Base-by-base conservation (phyloP, 2,113 vertebrate species). In the Fulmarus glacialis region DNA sequence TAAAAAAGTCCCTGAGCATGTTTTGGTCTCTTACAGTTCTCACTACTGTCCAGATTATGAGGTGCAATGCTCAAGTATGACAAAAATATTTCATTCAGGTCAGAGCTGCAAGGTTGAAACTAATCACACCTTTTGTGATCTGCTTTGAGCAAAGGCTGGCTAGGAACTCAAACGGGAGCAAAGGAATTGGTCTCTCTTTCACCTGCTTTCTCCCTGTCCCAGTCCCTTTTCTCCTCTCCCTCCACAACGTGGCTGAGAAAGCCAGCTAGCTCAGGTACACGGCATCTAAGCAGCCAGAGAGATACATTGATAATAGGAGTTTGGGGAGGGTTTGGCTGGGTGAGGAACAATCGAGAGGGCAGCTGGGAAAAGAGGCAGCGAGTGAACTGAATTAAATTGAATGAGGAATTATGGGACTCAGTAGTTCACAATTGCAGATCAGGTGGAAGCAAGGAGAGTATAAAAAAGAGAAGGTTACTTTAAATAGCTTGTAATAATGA, bases 221-320 rank as follows among this genome's bases (percentile, higher is more conserved):
- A 6, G 27, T 64, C 5, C 7, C 18, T 79, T 89, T 70, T 78
- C 34, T 56, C 21, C 13, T 79, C 10, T 71, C 22, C 47, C 9
- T 84, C 36, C 14, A 8, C 16, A 34, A 12, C 0, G 0, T 0
- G 0, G 11, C 42, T 40, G 68, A 73, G 38, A 58, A 96, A 84
- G 30, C 19, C 1, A 0, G 8, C 7, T 63, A 55, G 24, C 29
- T 82, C 55, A 73, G 55, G 47, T 70, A 58, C 5, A 3, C 1
- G 10, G 23, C 32, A 52, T 78, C 88, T 74, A 50, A 84, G 32
- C 42, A 71, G 63, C 9, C 43, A 34, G 58, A 78, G 59, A 38
- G 12, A 38, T 72, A 42, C 47, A 21, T 5, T 50, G 67, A 24
- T 45, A 58, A 62, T 42, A 50, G 63, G 48, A 95, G 75, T 82